Evolutionary conservation across 2,888 invertebrate species (phyloP), one percentile per base, ranked within the genome.

Genomic region (Raillietiella orientalis): DNA sequence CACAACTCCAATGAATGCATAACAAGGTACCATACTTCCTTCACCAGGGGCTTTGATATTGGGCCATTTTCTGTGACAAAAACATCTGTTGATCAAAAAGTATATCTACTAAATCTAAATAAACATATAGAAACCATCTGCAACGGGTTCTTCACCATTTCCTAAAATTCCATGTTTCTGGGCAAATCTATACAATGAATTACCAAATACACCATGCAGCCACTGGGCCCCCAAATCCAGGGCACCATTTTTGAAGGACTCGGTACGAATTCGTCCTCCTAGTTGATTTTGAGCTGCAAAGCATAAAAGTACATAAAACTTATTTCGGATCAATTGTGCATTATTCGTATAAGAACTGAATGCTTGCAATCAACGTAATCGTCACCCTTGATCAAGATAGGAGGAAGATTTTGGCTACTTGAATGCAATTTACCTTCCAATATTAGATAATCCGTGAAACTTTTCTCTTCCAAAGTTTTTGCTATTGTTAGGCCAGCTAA

Each of bases 291-390:
- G 16, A 3, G 29, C 29, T 51, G 39, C 12, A 37, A 33, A 6
- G 40, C 27, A 5, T 26, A 24, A 11, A 40, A 29, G 24, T 37
- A 28, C 5, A 26, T 27, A 17, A 37, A 34, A 6, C 34, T 36
- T 16, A 29, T 17, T 21, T 33, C 23, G 9, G 32, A 28, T 3
- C 40, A 29, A 5, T 27, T 32, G 4, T 29, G 23, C 15, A 35
- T 36, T 15, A 37, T 36, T 4, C 34, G 29, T 10, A 40, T 23
- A 8, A 39, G 39, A 12, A 39, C 34, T 16, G 38, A 34, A 13
- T 39, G 39, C 17, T 38, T 39, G 8, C 40, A 39, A 27, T 39
- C 32, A 16, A 40, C 35, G 14, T 36, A 31, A 16, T 32, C 31
- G n/a, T n/a, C n/a, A n/a, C n/a, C n/a, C n/a, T n/a, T n/a, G n/a